Evolutionary conservation across 2,888 invertebrate genomes (phyloP).

Genomic region (Apodemia zela): DNA sequence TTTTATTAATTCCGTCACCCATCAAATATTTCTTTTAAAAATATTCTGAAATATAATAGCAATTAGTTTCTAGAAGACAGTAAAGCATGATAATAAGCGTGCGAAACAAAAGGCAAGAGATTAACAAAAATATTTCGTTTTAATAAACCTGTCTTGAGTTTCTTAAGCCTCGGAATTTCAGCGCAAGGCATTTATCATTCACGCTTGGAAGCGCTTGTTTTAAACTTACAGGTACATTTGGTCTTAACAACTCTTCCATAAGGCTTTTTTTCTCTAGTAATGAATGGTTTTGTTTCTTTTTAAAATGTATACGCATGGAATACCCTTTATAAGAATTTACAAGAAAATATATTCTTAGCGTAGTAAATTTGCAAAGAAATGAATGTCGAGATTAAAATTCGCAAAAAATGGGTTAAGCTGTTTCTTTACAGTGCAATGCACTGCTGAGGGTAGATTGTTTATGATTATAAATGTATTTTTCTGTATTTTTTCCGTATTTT

Average conservation of each 20-base stretch:
- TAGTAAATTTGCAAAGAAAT: neutral
- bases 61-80: neutral
- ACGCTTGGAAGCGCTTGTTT: slow-evolving; percentile 27
- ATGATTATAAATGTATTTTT: neutral
- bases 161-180: slow-evolving; percentile 16
- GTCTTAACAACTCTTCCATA: slow-evolving; percentile 23
- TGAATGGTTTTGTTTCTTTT: slow-evolving; percentile 17
- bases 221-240: slow-evolving; percentile 28
- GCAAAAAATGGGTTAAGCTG: neutral
- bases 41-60: no score
- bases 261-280: slow-evolving; percentile 18
- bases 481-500: no score
- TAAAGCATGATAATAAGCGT: slow-evolving; percentile 1
- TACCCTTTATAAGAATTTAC: neutral
- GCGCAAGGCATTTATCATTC: slow-evolving; percentile 29
- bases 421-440: neutral
- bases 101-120: neutral
- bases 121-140: slow-evolving; percentile 12
- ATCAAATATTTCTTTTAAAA: no score
- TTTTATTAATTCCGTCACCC: no score
- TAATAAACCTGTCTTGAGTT: slow-evolving; percentile 15
- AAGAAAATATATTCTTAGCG: neutral
- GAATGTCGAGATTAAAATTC: neutral
- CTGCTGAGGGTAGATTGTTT: neutral
- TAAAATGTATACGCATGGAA: slow-evolving; percentile 1